Base-by-base conservation (phyloP, 1,140 invertebrate genomes). In the Chionoecetes opilio region DNA sequence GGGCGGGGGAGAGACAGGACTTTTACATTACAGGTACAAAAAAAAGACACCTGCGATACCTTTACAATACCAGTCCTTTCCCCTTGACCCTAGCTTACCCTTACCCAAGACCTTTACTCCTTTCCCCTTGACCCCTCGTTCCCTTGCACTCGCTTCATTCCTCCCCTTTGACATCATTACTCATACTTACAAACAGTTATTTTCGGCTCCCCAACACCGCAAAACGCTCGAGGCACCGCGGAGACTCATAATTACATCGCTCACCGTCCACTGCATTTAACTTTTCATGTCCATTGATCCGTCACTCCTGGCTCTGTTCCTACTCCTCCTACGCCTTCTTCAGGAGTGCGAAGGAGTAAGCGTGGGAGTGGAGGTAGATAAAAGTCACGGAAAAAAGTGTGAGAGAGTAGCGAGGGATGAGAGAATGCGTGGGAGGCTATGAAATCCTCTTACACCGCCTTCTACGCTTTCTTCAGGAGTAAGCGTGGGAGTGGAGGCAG, bases 121-220 rank as follows among this genome's bases (percentile, higher is more conserved):
- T 9, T 53, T 17, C 46, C 21, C 46, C 46, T 53, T 53, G 46
- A 53, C 21, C 46, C 46, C 21, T 9, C 63, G n/a, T 6, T 14
- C 63, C 63, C 6, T n/a, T n/a, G 63, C 63, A 75, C 63, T n/a
- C 63, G 63, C 63, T 26, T 26, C 63, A n/a, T 26, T 26, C 63
- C 21, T 75, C 63, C 63, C 63, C n/a, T n/a, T 75, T n/a, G 63
- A 8, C 63, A 26, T 75, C 63, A 75, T 75, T n/a, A 75, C n/a
- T 75, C 63, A 75, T 75, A 26, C 63, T 75, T 75, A 75, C 63
- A 5, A n/a, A 75, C 63, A 75, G 63, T 75, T 75, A 75, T 75
- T 75, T 75, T 75, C 63, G 63, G 63, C 63, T 75, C 63, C 63
- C 63, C n/a, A 26, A 75, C 63, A 8, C 63, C 63, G n/a, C 63